Evolutionary conservation across 2,888 invertebrate genomes (phyloP).

Genomic region (Torymus texanus): DNA sequence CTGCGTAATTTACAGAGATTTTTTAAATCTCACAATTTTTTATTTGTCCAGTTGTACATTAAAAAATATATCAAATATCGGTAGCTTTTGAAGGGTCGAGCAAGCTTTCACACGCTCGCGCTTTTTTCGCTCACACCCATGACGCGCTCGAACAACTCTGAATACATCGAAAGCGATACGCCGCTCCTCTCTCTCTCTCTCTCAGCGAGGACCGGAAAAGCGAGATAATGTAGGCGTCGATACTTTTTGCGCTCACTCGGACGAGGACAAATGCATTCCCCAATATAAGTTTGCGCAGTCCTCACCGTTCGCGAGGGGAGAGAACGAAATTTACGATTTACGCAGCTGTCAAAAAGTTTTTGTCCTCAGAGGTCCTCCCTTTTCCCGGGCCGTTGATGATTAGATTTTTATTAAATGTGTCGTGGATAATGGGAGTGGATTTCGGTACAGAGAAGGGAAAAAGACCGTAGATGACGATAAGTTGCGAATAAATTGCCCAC

Average conservation of each 20-base stretch:
- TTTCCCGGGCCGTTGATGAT: neutral
- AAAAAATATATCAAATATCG: neutral
- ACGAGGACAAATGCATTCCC: conserved; percentile 15
- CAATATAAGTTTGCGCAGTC: conserved; percentile 6
- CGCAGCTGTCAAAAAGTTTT: neutral
- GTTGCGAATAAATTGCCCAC: neutral
- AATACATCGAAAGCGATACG: conserved; percentile 9
- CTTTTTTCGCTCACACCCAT: neutral
- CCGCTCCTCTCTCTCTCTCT: neutral
- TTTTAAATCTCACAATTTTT: neutral
- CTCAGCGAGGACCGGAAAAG: neutral
- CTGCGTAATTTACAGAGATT: neutral
- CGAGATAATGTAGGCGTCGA: conserved; percentile 20
- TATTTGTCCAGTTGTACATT: neutral
- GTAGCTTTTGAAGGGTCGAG: neutral
- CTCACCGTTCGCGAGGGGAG: neutral
- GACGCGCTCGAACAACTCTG: conserved; percentile 1
- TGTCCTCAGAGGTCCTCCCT: neutral
- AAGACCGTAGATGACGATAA: neutral
- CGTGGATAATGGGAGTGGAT: neutral
- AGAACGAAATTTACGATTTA: conserved; percentile 3
- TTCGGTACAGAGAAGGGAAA: no score
- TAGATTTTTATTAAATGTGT: conserved; percentile 14
- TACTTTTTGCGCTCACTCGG: neutral
- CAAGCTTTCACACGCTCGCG: neutral